A percentile compares a stretch with the other conserved stretches of the same genome.
phyloP scores from a whole-genome alignment of 2,797 vertebrate genomes.

The Alca torda region DNA sequence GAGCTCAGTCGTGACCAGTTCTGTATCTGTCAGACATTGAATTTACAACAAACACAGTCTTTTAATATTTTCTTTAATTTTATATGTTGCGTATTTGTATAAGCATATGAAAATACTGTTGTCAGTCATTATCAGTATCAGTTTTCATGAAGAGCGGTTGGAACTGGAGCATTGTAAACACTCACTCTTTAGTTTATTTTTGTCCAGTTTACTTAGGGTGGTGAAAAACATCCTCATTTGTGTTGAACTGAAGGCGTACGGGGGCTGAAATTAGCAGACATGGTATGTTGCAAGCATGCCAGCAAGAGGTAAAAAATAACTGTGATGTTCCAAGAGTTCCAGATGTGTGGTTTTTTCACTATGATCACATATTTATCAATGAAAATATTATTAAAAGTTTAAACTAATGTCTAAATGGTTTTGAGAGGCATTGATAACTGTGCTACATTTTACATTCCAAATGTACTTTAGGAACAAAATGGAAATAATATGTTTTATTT shows the following conservation, averaged over 20 bases:
- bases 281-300: neutral
- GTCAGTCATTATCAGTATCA: neutral
- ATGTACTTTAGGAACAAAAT: neutral
- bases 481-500: neutral
- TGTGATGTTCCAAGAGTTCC: neutral
- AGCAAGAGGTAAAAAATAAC: neutral
- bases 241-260: neutral
- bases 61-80: neutral
- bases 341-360: fast-evolving
- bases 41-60: too few species aligned
- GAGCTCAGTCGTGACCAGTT: fast-evolving
- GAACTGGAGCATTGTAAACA: neutral
- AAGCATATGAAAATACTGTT: neutral
- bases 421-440: neutral
- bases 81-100: neutral
- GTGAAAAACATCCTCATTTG: neutral
- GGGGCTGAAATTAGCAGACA: neutral
- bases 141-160: neutral
- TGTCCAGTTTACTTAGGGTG: neutral
- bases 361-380: neutral
- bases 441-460: neutral
- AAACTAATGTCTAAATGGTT: neutral
- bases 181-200: neutral
- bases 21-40: neutral
- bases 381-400: neutral